These are phyloP conservation scores for Lasius platythorax DNA, from an alignment of 2,888 invertebrate species.

Conservation along the genomic window DNA sequence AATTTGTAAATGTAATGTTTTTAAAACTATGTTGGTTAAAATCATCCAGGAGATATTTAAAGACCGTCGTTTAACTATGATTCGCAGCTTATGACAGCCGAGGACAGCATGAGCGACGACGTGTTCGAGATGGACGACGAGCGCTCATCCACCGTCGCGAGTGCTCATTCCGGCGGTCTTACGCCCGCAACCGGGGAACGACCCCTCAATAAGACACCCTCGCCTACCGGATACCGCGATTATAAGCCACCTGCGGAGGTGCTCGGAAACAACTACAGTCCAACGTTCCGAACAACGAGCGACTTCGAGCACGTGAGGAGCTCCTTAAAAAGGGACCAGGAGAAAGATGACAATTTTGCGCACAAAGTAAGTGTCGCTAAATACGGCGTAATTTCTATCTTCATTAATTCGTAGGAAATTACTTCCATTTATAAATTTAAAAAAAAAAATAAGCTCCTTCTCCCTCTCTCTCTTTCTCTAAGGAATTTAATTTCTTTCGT, in stretches of 20 bases:
- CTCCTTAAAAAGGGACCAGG: constrained; percentile 68
- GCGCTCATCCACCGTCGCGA: constrained; percentile 50
- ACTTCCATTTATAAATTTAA: neutral
- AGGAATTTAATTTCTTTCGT: neutral
- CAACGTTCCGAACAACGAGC: constrained; percentile 65
- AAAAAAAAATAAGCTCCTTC: neutral
- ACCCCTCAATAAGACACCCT: constrained; percentile 87
- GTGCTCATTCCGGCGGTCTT: constrained; percentile 57
- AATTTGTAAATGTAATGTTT: neutral
- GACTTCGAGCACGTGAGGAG: constrained; percentile 65
- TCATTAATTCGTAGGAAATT: neutral
- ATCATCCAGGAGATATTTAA: neutral
- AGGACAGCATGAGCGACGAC: constrained; percentile 94
- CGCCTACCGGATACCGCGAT: constrained; percentile 93
- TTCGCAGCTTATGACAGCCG: constrained; percentile 88
- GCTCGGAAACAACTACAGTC: constrained; percentile 82
- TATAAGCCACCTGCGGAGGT: constrained; percentile 92
- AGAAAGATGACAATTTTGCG: constrained; percentile 77
- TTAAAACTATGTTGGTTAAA: neutral
- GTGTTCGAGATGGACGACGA: constrained; percentile 91
- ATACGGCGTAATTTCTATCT: neutral
- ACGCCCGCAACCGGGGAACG: constrained; percentile 64
- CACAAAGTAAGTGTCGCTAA: constrained; percentile 78
- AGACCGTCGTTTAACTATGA: neutral
- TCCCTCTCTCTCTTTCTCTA: neutral